Evolutionary conservation across 1,140 invertebrate genomes (phyloP).

Genomic region (Littorina saxatilis): DNA sequence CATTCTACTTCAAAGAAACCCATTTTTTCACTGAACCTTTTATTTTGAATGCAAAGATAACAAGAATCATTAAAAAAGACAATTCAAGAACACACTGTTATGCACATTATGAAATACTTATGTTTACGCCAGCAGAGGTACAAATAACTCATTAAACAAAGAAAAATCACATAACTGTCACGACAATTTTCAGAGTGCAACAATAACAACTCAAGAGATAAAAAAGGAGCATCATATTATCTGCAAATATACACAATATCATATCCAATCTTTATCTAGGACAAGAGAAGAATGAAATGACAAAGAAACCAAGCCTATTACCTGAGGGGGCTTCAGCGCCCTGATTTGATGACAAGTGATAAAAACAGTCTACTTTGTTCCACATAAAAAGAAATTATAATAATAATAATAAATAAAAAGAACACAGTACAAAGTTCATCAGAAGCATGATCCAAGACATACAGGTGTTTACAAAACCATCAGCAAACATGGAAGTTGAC

Average conservation of each 20-base stretch:
- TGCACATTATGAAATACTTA: no score
- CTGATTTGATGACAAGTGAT: slow-evolving; percentile 15
- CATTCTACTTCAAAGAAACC: neutral
- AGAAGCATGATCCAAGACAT: slow-evolving; percentile 26
- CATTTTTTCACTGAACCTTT: neutral
- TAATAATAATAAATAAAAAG: neutral
- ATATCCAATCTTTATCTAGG: slow-evolving; percentile 3
- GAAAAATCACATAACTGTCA: neutral
- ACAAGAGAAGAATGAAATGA: neutral
- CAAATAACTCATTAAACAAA: neutral
- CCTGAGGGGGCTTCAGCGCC: slow-evolving; percentile 7
- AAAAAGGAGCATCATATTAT: slow-evolving; percentile 10
- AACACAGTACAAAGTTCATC: neutral
- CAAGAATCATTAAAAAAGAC: neutral
- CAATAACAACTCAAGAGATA: neutral
- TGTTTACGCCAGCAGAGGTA: neutral
- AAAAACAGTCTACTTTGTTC: neutral
- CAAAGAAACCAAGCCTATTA: neutral
- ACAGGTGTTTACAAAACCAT: neutral
- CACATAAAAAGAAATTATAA: neutral
- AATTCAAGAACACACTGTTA: neutral
- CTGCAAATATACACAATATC: slow-evolving; percentile 16
- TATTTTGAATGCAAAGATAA: neutral
- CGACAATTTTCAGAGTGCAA: neutral
- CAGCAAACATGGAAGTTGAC: neutral